These are phyloP conservation scores for Theodoxus fluviatilis DNA, from an alignment of 2,888 invertebrate species.

Conservation along the genomic window DNA sequence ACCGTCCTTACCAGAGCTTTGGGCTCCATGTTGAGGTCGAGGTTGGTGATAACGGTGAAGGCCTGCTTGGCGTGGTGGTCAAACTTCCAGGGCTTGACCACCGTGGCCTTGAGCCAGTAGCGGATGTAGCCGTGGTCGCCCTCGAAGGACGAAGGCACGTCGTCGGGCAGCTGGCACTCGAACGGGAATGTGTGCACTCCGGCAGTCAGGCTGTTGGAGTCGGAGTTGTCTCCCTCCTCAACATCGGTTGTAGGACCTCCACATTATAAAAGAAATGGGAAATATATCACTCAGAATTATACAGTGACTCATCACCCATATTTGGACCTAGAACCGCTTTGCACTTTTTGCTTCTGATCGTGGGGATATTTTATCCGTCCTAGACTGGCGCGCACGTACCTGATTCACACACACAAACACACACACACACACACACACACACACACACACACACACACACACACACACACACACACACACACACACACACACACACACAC, in stretches of 20 bases:
- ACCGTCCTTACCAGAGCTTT: constrained; percentile 48
- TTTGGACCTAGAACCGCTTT: background rate
- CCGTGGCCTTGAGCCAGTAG: constrained; percentile 79
- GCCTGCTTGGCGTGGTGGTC: constrained; percentile 83
- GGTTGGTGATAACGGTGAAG: constrained; percentile 81
- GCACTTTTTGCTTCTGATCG: background rate
- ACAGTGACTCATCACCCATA: no score
- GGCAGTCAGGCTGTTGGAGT: constrained; percentile 72
- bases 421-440: constrained; percentile 17
- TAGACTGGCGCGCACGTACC: background rate
- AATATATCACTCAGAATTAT: background rate
- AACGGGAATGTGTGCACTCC: constrained; percentile 82
- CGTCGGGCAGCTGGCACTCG: constrained; percentile 75
- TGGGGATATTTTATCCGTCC: background rate
- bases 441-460: constrained; percentile 20
- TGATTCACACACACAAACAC: constrained; percentile 2
- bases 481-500: background rate
- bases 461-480: constrained; percentile 15
- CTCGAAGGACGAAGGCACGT: constrained; percentile 57
- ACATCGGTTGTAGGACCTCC: constrained; percentile 23
- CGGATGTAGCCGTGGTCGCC: constrained; percentile 73
- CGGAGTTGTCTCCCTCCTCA: no score
- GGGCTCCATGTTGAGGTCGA: constrained; percentile 76
- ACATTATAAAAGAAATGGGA: background rate
- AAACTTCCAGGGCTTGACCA: constrained; percentile 83